phyloP scores from a whole-genome alignment of 2,113 vertebrate species.

The Anseranas semipalmata region DNA sequence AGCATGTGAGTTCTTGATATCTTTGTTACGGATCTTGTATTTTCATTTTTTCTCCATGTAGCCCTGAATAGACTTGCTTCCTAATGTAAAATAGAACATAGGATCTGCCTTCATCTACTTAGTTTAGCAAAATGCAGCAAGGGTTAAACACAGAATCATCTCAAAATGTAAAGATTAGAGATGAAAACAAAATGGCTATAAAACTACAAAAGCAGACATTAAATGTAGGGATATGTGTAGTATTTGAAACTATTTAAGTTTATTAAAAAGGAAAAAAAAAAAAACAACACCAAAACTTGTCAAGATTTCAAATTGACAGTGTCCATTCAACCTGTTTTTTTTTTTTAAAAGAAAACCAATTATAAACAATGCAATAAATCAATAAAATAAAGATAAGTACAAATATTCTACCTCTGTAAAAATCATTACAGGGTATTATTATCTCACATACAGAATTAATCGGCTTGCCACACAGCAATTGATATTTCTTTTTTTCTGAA shows the following conservation, averaged over 20 bases:
- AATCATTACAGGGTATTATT: not conserved
- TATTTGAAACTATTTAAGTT: not conserved
- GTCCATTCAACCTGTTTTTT: not conserved
- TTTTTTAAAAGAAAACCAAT: not conserved
- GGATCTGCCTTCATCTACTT: not conserved
- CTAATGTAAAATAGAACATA: not conserved
- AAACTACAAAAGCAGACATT: not conserved
- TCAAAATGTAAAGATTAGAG: not conserved
- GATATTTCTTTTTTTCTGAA: not conserved
- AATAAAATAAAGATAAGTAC: not conserved
- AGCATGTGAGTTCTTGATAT: not conserved
- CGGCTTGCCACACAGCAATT: not conserved
- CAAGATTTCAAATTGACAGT: not conserved
- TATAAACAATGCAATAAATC: not conserved
- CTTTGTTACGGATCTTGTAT: not conserved
- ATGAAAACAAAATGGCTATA: not conserved
- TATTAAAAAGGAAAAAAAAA: not conserved
- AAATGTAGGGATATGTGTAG: not conserved
- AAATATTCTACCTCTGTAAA: not conserved
- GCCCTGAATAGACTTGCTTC: not conserved
- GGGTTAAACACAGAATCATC: not conserved
- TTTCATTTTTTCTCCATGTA: not conserved
- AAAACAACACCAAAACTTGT: not conserved
- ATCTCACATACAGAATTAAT: not conserved
- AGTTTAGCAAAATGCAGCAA: not conserved